Conservation (phyloP, 2,113 vertebrate genomes). For the Brachyhypopomus gauderio region DNA sequence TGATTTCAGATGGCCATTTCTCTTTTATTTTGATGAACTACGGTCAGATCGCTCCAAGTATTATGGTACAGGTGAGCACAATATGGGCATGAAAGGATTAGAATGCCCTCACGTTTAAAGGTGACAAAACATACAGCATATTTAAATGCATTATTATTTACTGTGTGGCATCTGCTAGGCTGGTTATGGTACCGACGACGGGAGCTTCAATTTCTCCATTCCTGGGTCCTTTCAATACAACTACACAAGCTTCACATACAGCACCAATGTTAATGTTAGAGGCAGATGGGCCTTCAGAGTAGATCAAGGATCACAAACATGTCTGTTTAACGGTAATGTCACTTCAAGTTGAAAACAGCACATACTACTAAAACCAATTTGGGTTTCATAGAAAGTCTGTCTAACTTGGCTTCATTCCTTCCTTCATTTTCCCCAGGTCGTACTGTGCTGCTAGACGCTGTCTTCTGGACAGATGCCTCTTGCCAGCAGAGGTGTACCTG, state of each 20-base stretch:
- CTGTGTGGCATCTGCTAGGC: too few relatives aligned
- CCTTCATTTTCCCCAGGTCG: background rate
- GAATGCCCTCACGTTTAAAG: too few relatives aligned
- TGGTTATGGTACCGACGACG: constrained; percentile 61
- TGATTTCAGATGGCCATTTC: constrained; percentile 48
- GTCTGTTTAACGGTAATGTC: constrained; percentile 44
- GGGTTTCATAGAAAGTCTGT: background rate
- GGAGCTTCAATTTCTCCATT: constrained; percentile 51
- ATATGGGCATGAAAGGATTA: background rate
- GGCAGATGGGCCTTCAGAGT: constrained; percentile 58
- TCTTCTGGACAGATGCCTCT: too few relatives aligned
- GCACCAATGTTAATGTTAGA: constrained; percentile 50
- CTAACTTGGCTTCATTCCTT: too few relatives aligned
- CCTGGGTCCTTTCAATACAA: constrained; percentile 28
- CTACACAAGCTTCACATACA: constrained; percentile 20
- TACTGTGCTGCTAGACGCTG: too few relatives aligned
- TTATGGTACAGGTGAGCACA: constrained; percentile 24
- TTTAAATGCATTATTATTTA: too few relatives aligned
- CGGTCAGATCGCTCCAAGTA: constrained; percentile 33
- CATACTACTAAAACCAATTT: background rate
- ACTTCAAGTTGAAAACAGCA: background rate
- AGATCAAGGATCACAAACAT: constrained; percentile 38
- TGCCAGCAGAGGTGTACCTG: too few relatives aligned
- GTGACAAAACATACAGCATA: too few relatives aligned
- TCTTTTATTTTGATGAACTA: constrained; percentile 60